A percentile compares a stretch with the other conserved stretches of the same genome.
These are phyloP conservation scores for Cinclus cinclus DNA, from an alignment of 2,113 vertebrate species.

Conservation along the genomic window DNA sequence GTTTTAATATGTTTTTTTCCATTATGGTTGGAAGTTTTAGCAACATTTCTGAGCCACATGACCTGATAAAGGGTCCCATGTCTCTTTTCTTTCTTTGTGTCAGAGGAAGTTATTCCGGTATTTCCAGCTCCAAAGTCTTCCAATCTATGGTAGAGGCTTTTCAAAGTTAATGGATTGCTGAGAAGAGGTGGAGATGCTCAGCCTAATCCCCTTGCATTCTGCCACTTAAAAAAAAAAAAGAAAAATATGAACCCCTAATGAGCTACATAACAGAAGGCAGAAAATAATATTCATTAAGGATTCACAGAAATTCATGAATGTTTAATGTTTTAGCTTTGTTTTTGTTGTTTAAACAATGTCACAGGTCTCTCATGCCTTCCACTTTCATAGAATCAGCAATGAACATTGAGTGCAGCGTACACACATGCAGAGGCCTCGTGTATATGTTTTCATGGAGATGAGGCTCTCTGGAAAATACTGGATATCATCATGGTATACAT, in stretches of 20 bases:
- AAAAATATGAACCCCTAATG: not conserved
- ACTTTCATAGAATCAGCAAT: not conserved
- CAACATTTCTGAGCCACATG: not conserved
- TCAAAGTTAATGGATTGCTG: not conserved
- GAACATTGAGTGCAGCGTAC: not conserved
- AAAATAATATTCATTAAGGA: not conserved
- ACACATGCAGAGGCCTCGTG: not conserved
- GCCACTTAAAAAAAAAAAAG: not conserved
- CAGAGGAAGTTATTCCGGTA: not conserved
- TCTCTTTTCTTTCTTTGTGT: not conserved
- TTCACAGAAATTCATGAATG: not conserved
- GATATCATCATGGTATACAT: not conserved
- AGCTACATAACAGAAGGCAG: not conserved
- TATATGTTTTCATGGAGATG: not conserved
- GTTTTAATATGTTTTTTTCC: not conserved
- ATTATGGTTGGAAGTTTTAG: not conserved
- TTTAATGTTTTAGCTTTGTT: not conserved
- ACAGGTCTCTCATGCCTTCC: not conserved
- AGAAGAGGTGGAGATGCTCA: not conserved
- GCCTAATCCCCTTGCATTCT: not conserved
- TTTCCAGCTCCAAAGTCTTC: not conserved
- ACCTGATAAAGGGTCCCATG: not conserved
- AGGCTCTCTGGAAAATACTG: not conserved
- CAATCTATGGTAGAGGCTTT: not conserved
- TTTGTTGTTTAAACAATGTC: not conserved